Base-by-base conservation (phyloP, 2,888 invertebrate genomes). In the Gryllus longicercus region DNA sequence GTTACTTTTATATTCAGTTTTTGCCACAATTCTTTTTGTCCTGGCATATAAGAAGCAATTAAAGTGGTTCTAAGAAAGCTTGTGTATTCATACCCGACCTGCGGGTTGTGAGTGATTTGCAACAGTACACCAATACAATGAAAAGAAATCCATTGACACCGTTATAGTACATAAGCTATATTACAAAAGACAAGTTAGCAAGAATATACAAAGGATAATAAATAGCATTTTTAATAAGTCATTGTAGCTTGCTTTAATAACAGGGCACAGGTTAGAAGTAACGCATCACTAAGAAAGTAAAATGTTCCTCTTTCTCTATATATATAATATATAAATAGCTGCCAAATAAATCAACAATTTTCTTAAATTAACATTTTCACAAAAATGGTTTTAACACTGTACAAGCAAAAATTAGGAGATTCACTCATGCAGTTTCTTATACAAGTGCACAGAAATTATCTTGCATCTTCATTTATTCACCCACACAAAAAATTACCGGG, bases 41-140 rank as follows among this genome's bases (percentile, higher is more conserved):
- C 63, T 63, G 63, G 63, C n/a, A 63, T 63, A n/a, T 63, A 63
- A 63, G 63, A 63, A 63, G 63, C n/a, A 63, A 63, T 63, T 63
- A 63, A 63, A 63, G n/a, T n/a, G 14, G 63, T 63, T 63, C 16
- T 63, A 63, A n/a, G 63, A 63, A 63, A 63, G 63, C 14, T 16
- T 63, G 63, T 63, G 63, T 63, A 63, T 63, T 63, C 63, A 63
- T 63, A 63, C 63, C 63, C 63, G 63, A 63, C 63, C 63, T 63
- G 63, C 63, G 5, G 63, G n/a, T 63, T 63, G n/a, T n/a, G n/a
- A 63, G 63, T n/a, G n/a, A n/a, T 18, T 14, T 18, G 63, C 63
- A 63, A 63, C 16, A 63, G 63, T 18, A n/a, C 14, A 63, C 14
- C 16, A 63, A n/a, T 63, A 18, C 16, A 63, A 63, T 18, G 63